Evolutionary conservation across 2,113 vertebrate genomes (phyloP).

Genomic region (Diadophis punctatus): DNA sequence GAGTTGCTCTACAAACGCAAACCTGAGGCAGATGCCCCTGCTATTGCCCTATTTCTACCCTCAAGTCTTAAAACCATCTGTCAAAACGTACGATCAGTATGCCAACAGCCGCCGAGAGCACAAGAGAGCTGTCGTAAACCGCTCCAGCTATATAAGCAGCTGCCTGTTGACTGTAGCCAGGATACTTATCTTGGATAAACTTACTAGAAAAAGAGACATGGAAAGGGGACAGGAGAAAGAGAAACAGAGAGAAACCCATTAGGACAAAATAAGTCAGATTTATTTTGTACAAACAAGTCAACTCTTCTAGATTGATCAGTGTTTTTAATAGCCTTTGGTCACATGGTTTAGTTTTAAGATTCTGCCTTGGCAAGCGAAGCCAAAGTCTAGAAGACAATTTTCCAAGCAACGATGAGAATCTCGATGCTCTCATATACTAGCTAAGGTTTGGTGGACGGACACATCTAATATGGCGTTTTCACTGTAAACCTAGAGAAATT

Average conservation of each 20-base stretch:
- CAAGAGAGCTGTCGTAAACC: constrained; percentile 74
- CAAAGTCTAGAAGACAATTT: background rate
- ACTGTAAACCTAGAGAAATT: background rate
- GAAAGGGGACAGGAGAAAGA: background rate
- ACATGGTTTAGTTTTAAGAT: background rate
- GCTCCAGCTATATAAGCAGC: constrained; percentile 73
- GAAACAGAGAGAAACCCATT: constrained; percentile 2
- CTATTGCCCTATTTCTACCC: background rate
- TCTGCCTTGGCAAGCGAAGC: too few relatives aligned
- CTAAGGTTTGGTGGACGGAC: background rate
- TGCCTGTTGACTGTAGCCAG: constrained; percentile 74
- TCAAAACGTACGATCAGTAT: constrained; percentile 74
- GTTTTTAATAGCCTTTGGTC: background rate
- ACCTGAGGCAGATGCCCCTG: background rate
- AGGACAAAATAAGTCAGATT: background rate
- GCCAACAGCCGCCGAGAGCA: constrained; percentile 72
- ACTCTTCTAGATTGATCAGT: background rate
- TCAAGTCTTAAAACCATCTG: background rate
- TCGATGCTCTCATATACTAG: background rate
- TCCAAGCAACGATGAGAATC: background rate
- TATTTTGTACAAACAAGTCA: background rate
- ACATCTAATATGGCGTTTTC: background rate
- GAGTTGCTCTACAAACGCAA: background rate
- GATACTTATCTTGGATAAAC: constrained; percentile 84
- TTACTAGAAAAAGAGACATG: constrained; percentile 67